phyloP scores from a whole-genome alignment of 1,140 invertebrate genomes.

The Himalopsyche phryganea region DNA sequence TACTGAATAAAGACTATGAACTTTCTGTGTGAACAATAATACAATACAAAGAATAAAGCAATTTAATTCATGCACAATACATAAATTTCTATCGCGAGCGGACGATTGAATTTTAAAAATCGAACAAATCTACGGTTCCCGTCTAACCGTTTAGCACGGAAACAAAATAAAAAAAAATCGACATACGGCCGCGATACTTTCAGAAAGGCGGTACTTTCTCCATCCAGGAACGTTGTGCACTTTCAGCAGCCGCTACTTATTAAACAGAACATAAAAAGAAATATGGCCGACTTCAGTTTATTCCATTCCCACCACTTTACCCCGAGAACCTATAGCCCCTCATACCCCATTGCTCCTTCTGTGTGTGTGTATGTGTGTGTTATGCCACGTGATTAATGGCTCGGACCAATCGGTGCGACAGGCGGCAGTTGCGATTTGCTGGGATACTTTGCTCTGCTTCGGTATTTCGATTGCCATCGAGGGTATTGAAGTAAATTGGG shows the following conservation, averaged over 20 bases:
- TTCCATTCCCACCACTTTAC: slow-evolving; percentile 6
- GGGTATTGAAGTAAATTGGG: too few relatives aligned
- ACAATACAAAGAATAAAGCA: too few relatives aligned
- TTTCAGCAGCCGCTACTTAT: slow-evolving; percentile 7
- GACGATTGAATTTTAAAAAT: too few relatives aligned
- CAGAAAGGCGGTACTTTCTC: background rate
- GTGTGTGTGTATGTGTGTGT: slow-evolving; percentile 16
- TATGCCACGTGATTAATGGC: slow-evolving; percentile 35
- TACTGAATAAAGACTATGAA: too few relatives aligned
- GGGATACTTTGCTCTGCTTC: too few relatives aligned
- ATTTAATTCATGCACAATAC: too few relatives aligned
- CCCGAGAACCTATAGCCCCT: background rate
- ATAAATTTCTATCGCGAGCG: too few relatives aligned
- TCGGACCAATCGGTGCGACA: slow-evolving; percentile 29
- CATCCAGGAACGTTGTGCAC: background rate
- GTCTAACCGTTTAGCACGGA: too few relatives aligned
- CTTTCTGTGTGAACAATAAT: too few relatives aligned
- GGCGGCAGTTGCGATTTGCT: slow-evolving; percentile 21
- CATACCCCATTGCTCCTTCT: background rate
- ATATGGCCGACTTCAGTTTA: slow-evolving; percentile 9
- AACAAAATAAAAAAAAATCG: background rate
- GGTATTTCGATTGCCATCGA: too few relatives aligned
- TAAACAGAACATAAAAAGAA: slow-evolving; percentile 20
- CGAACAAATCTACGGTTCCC: too few relatives aligned
- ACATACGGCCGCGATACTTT: background rate